Percentiles rank a stretch among this genome's conserved stretches.
Conservation (phyloP, 2,113 vertebrate species). For the Mellivora capensis region DNA sequence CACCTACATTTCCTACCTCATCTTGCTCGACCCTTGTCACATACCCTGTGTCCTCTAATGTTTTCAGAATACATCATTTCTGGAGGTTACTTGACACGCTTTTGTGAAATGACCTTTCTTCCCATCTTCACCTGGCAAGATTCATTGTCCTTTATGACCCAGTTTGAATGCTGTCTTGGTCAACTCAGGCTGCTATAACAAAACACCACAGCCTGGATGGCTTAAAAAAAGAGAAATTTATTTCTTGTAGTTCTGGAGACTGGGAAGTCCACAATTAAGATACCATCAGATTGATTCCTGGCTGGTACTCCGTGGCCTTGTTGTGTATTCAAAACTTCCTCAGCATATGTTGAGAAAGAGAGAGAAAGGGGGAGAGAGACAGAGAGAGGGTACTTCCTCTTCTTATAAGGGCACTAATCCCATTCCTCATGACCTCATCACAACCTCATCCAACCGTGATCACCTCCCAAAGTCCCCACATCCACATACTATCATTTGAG, state of each 20-base stretch:
- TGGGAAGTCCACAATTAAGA: background rate
- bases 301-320: background rate
- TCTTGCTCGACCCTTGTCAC: background rate
- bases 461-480: background rate
- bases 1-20: accelerated
- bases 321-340: background rate
- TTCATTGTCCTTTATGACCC: background rate
- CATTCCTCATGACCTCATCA: background rate
- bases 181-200: background rate
- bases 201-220: background rate
- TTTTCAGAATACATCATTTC: no score
- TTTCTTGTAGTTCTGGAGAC: background rate
- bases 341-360: background rate
- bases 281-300: background rate
- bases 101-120: background rate
- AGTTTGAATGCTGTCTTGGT: background rate
- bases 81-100: background rate
- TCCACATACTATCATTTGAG: background rate
- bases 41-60: accelerated
- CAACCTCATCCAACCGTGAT: background rate
- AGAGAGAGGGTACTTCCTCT: background rate
- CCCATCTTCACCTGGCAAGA: background rate
- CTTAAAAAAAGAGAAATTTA: background rate
- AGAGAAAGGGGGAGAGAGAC: no score
- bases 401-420: background rate